These are phyloP conservation scores for Pollenia amentaria DNA, from an alignment of 2,888 invertebrate genomes.

Conservation along the genomic window DNA sequence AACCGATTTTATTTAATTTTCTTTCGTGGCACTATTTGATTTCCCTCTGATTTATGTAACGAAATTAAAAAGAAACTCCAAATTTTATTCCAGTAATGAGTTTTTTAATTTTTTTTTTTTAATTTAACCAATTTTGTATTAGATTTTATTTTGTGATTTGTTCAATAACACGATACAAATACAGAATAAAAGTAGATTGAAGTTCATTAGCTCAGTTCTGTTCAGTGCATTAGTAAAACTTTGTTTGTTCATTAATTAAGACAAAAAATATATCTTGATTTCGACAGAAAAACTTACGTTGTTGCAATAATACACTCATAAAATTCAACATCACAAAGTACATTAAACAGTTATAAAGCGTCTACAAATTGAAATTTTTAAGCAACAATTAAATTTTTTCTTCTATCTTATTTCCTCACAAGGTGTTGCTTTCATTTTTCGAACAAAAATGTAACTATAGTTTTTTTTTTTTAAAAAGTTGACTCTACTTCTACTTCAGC, in stretches of 20 bases:
- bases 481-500: too few species aligned
- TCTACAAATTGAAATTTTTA: too few species aligned
- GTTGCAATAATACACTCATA: too few species aligned
- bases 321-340: too few species aligned
- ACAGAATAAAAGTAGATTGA: conserved; percentile 16
- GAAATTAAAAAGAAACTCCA: not conserved
- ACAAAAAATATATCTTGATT: conserved; percentile 33
- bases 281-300: not conserved
- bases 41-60: not conserved
- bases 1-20: too few species aligned
- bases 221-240: conserved; percentile 26
- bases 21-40: too few species aligned
- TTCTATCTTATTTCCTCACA: too few species aligned
- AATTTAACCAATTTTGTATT: not conserved
- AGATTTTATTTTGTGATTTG: conserved; percentile 9
- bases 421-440: too few species aligned
- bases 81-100: not conserved
- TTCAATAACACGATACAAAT: conserved; percentile 1
- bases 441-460: too few species aligned
- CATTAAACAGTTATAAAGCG: too few species aligned
- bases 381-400: too few species aligned
- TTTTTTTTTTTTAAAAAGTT: too few species aligned
- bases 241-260: conserved; percentile 51
- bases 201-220: conserved; percentile 49
- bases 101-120: not conserved